Evolutionary conservation across 1,140 invertebrate genomes (phyloP), one percentile per base, ranked within the genome.

Genomic region (Triops cancriformis): DNA sequence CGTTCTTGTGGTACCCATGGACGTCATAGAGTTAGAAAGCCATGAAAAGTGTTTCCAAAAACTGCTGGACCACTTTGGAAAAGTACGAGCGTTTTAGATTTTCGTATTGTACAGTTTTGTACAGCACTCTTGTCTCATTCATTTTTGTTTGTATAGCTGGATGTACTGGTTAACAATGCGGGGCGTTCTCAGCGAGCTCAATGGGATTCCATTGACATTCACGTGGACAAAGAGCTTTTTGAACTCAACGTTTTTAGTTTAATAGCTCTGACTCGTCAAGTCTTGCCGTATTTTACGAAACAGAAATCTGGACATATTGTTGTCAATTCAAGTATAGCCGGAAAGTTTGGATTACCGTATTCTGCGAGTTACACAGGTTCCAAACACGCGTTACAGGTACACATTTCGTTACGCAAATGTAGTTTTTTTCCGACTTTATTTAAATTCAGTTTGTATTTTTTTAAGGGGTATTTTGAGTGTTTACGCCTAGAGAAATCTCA

Each of bases 331-430:
- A 93, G 91, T 82, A 79, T 90, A 23, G 91, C 91, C 45, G 93
- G 92, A 14, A 85, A 93, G 77, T 80, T 89, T 64, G 88, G 89
- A 11, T 87, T 87, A 12, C 92, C 94, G 72, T 90, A 87, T 84
- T 94, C 93, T 6, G 90, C 87, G 23, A 89, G 90, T 0, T 96
- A 96, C 82, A 91, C 89, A 75, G 94, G 87, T 10, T 87, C 91
- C 1, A 96, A 96, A 84, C 90, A 92, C 85, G 93, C 94, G 1
- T 81, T 96, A 72, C 92, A 95, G 82, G 93, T 93, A 85, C 85
- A 84, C 83, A 31, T 72, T 42, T 37, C 45, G 26, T 45, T 45
- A 11, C 11, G 4, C 5, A 45, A 45, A 45, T 12, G 18, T 11
- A 12, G 18, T 45, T 12, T 12, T 18, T 12, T 45, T 12, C 11